Percentiles rank a stretch among this genome's conserved stretches.
phyloP scores from a whole-genome alignment of 1,140 invertebrate species.

The Drepana arcuata region DNA sequence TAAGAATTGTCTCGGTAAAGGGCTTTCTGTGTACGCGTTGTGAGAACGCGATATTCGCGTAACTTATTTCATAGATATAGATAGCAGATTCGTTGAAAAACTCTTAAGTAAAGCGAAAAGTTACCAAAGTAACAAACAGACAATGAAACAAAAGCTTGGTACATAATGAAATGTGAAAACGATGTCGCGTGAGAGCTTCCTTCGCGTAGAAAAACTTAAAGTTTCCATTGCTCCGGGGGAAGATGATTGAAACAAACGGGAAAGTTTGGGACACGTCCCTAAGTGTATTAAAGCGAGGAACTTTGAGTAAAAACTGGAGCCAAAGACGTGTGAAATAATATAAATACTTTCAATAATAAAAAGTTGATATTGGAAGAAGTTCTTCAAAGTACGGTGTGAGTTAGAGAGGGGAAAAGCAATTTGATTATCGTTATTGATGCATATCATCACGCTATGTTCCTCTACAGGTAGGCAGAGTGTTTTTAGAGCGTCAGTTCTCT shows the following conservation, averaged over 20 bases:
- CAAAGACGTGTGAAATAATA: slow-evolving; percentile 67
- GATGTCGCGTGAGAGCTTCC: slow-evolving; percentile 17
- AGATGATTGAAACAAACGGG: slow-evolving; percentile 60
- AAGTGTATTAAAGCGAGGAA: slow-evolving; percentile 64
- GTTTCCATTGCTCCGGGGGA: too few relatives aligned
- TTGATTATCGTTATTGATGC: background rate
- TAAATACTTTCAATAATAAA: slow-evolving; percentile 69
- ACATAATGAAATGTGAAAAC: slow-evolving; percentile 13
- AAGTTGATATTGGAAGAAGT: slow-evolving; percentile 52
- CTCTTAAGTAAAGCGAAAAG: too few relatives aligned
- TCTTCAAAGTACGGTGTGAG: too few relatives aligned
- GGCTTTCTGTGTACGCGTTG: too few relatives aligned
- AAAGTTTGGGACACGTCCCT: slow-evolving; percentile 44
- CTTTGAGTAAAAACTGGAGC: slow-evolving; percentile 47
- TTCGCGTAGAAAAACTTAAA: too few relatives aligned
- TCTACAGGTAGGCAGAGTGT: too few relatives aligned
- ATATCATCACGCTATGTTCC: too few relatives aligned
- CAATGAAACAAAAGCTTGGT: background rate
- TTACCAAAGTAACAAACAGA: too few relatives aligned
- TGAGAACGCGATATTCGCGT: too few relatives aligned
- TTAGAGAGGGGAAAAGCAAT: background rate
- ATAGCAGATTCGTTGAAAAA: slow-evolving; percentile 6
- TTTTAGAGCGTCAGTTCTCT: too few relatives aligned
- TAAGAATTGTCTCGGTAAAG: too few relatives aligned
- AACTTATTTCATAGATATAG: slow-evolving; percentile 3